Evolutionary conservation across 1,140 invertebrate species (phyloP), one percentile per base, ranked within the genome.

Genomic region (Habropoda laboriosa): DNA sequence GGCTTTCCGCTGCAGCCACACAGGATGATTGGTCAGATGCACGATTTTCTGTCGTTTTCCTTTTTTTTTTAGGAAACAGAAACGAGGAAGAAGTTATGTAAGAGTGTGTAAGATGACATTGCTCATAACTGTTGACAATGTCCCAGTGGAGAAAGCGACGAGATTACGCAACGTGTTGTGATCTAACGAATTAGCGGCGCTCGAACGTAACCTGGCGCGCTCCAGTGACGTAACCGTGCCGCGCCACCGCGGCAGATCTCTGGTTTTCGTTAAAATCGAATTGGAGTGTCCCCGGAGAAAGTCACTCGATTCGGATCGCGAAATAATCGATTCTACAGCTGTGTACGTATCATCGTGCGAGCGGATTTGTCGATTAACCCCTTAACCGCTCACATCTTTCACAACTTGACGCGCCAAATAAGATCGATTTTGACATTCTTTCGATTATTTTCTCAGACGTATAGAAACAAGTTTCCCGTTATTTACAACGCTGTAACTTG

Each of bases 121-220:
- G 57, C 30, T 51, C 24, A 1, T 16, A 64, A 12, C 60, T 30
- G 27, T 61, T 32, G 35, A 79, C 47, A 24, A 51, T 53, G 75
- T 21, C 18, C n/a, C 27, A 18, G n/a, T n/a, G 68, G 89, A 89
- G 90, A 92, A 91, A 91, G 90, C 84, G 85, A 77, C 75, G 49
- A 58, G 47, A 63, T 92, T 91, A 80, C 75, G 58, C 86, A 90
- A 92, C 38, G 6, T 12, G 21, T 27, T 77, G 86, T 91, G 89
- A 91, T 91, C 88, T 89, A 91, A 92, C 87, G 76, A 91, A 92
- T 92, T 90, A 89, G 87, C 75, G 66, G 57, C 47, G 67, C 38
- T 71, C 71, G n/a, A 80, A 80, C 82, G 81, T 85, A 89, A 89
- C 68, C 60, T 55, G 61, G 66, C 72, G 77, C 40, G 66, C 16